Base-by-base conservation (phyloP, 2,113 vertebrate genomes). In the Penelope pileata region DNA sequence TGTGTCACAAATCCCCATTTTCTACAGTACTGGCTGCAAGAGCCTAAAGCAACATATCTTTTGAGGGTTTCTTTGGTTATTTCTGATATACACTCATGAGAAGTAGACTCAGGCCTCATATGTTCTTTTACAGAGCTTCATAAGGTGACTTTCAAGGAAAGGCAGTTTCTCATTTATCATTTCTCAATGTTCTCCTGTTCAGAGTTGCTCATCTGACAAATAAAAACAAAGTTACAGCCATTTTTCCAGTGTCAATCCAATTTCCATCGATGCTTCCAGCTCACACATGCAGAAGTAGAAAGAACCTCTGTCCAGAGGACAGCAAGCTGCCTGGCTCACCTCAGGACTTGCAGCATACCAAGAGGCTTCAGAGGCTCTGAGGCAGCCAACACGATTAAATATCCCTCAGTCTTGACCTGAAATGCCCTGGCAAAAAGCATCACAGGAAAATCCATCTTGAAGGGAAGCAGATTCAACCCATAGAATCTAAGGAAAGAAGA, bases 1-100 rank as follows among this genome's bases (percentile, higher is more conserved):
- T 43, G 22, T 79, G 69, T 75, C 73, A 78, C 45, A 63, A 79
- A 88, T 42, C 30, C 56, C 14, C 48, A 29, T 78, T 78, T 86
- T 60, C 54, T 66, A 0, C 51, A 15, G 75, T 43, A 50, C 47
- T 75, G 38, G 3, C 1, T 2, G 64, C 1, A 1, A 89, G 32
- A 77, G 17, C 69, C 69, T 86, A 50, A 86, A 34, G 69, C 38
- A 83, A 72, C n/a, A 56, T 0, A 4, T n/a, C 56, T 67, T 84
- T 54, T 3, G 0, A 84, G 68, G 53, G 23, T 9, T 74, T 23
- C 77, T 81, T 88, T 59, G 8, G n/a, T 50, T 77, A 14, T 36
- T 88, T 81, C 56, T 78, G 54, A 84, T 1, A 4, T 43, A 67
- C 14, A 6, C 15, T 38, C 50, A 77, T 3, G 2, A 81, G 64